Evolutionary conservation across 64 coral and sea anemone species (phyloP).

Genomic region (Actinia tenebrosa): DNA sequence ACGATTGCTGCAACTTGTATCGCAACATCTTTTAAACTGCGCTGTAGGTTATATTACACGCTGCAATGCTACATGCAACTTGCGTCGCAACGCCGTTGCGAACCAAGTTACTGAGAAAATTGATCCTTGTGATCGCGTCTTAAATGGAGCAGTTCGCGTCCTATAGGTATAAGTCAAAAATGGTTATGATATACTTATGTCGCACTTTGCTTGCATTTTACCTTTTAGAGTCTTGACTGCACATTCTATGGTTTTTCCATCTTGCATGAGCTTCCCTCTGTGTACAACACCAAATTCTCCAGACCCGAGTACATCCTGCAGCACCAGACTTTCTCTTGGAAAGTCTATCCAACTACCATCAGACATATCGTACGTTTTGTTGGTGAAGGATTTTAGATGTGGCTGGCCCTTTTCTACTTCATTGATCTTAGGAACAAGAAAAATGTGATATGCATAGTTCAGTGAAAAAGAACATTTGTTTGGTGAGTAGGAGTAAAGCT

Average conservation of each 20-base stretch:
- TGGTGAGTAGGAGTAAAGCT: neutral
- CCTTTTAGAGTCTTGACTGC: constrained; percentile 17
- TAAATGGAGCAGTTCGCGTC: too few relatives aligned
- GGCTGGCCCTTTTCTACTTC: neutral
- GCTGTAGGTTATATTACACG: too few relatives aligned
- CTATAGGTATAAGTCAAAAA: too few relatives aligned
- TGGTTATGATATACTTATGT: too few relatives aligned
- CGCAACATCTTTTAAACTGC: too few relatives aligned
- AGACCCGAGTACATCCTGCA: neutral
- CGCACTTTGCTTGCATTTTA: neutral
- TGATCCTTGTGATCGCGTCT: too few relatives aligned
- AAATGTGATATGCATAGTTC: neutral
- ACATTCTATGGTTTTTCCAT: neutral
- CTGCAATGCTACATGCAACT: too few relatives aligned
- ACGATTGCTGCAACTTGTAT: too few relatives aligned
- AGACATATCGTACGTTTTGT: neutral
- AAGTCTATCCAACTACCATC: neutral
- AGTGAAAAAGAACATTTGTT: too few relatives aligned
- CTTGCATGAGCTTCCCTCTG: neutral
- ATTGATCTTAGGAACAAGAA: neutral
- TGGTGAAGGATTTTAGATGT: neutral
- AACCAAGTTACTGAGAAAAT: too few relatives aligned
- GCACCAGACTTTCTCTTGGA: neutral
- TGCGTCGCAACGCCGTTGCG: too few relatives aligned
- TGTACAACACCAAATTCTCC: constrained; percentile 22